These are phyloP conservation scores for Philotrypesis tridentata DNA, from an alignment of 1,140 invertebrate species.

Conservation along the genomic window DNA sequence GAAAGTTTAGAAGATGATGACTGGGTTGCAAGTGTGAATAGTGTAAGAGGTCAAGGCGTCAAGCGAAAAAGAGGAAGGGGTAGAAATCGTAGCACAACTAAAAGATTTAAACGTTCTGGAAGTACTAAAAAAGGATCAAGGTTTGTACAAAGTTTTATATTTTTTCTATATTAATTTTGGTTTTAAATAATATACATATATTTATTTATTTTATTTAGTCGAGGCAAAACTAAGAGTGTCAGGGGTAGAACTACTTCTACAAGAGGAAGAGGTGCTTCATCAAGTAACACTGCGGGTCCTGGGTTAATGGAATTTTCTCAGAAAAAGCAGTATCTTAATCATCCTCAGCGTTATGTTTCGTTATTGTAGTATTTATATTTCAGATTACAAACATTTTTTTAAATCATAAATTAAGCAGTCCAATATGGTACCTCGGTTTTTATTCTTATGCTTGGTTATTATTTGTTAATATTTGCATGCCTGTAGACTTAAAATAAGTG, in stretches of 20 bases:
- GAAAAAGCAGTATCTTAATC: constrained; percentile 57
- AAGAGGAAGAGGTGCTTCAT: constrained; percentile 42
- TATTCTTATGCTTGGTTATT: too few relatives aligned
- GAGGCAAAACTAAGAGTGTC: background rate
- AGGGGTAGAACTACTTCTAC: constrained; percentile 20
- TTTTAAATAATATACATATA: background rate
- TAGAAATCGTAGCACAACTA: constrained; percentile 49
- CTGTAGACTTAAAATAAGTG: too few relatives aligned
- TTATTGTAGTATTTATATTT: constrained; percentile 44
- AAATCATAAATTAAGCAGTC: background rate
- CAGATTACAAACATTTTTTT: background rate
- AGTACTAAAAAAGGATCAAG: constrained; percentile 37
- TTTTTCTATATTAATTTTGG: background rate
- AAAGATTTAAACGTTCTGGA: constrained; percentile 56
- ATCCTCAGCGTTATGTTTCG: constrained; percentile 60
- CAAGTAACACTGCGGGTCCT: constrained; percentile 11
- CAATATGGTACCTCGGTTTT: too few relatives aligned
- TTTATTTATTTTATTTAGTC: constrained; percentile 2
- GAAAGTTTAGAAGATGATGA: constrained; percentile 49
- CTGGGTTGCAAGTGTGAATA: constrained; percentile 12
- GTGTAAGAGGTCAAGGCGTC: constrained; percentile 29
- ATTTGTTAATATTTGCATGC: too few relatives aligned
- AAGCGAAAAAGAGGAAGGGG: constrained; percentile 54
- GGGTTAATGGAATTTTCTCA: constrained; percentile 64
- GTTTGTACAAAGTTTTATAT: constrained; percentile 48